phyloP scores from a whole-genome alignment of 2,113 vertebrate genomes.

The Megatriorchis doriae region DNA sequence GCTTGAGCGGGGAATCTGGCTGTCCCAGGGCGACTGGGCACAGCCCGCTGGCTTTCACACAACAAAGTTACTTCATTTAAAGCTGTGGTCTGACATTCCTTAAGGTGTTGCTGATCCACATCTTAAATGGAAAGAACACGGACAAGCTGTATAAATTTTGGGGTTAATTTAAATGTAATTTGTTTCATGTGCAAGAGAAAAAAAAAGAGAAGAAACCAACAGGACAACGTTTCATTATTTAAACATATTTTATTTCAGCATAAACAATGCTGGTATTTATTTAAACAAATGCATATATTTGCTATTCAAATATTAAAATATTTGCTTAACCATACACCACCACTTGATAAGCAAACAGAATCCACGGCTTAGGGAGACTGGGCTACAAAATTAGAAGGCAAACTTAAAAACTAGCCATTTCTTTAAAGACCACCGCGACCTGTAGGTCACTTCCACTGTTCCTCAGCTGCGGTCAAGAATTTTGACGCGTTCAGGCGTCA shows the following conservation, averaged over 20 bases:
- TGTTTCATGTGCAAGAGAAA: background rate
- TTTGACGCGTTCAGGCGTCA: too few relatives aligned
- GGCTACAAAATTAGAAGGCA: background rate
- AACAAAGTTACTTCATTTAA: background rate
- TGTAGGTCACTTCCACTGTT: background rate
- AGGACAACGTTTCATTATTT: background rate
- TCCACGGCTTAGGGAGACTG: fast-evolving
- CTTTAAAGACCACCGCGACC: fast-evolving
- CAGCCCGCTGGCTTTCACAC: too few relatives aligned
- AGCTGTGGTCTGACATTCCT: background rate
- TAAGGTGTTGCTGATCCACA: background rate
- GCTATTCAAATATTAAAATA: background rate
- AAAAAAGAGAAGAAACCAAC: background rate
- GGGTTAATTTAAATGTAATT: background rate
- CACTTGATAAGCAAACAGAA: background rate
- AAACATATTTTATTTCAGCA: background rate
- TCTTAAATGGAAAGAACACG: background rate
- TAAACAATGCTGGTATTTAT: background rate
- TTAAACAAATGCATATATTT: background rate
- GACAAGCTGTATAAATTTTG: background rate
- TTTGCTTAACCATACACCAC: background rate
- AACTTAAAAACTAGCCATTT: background rate
- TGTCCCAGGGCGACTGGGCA: fast-evolving
- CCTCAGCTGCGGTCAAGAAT: fast-evolving
- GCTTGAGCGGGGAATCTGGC: fast-evolving